phyloP scores from a whole-genome alignment of 2,888 invertebrate genomes.

The Mythimna albipuncta region DNA sequence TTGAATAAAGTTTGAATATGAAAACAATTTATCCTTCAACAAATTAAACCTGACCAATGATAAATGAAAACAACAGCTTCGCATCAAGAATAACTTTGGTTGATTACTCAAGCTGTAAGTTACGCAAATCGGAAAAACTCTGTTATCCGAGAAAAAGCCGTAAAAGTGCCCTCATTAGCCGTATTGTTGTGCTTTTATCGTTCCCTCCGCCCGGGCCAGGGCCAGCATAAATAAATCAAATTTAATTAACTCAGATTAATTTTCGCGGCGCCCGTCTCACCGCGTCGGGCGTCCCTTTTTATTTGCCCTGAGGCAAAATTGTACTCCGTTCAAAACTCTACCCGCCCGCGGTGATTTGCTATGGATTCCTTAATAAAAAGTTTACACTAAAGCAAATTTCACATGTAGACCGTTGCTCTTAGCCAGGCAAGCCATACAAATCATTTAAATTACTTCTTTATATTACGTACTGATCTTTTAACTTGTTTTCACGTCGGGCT shows the following conservation, averaged over 20 bases:
- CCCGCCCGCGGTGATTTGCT: slow-evolving; percentile 76
- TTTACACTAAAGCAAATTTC: slow-evolving; percentile 86
- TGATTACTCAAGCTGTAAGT: slow-evolving; percentile 77
- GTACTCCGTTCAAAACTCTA: slow-evolving; percentile 78
- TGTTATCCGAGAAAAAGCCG: slow-evolving; percentile 85
- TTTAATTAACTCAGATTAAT: slow-evolving; percentile 91
- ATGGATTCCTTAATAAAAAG: slow-evolving; percentile 89
- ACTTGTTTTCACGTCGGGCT: slow-evolving; percentile 64
- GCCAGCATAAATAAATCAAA: slow-evolving; percentile 89
- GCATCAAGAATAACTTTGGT: slow-evolving; percentile 73
- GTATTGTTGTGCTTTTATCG: slow-evolving; percentile 89
- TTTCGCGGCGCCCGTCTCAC: slow-evolving; percentile 84
- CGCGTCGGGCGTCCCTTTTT: slow-evolving; percentile 83
- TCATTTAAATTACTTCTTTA: slow-evolving; percentile 81
- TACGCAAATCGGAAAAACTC: slow-evolving; percentile 85
- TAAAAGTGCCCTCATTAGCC: slow-evolving; percentile 88
- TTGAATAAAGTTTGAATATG: slow-evolving; percentile 32
- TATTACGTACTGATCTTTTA: slow-evolving; percentile 78
- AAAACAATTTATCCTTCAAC: slow-evolving; percentile 42
- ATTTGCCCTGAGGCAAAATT: slow-evolving; percentile 84
- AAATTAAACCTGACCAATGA: slow-evolving; percentile 53
- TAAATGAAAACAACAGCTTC: slow-evolving; percentile 66
- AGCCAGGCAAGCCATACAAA: slow-evolving; percentile 76
- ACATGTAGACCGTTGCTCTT: slow-evolving; percentile 78
- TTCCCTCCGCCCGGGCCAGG: slow-evolving; percentile 77